These are phyloP conservation scores for Diarsia dahlii DNA, from an alignment of 2,888 invertebrate species.

Conservation along the genomic window DNA sequence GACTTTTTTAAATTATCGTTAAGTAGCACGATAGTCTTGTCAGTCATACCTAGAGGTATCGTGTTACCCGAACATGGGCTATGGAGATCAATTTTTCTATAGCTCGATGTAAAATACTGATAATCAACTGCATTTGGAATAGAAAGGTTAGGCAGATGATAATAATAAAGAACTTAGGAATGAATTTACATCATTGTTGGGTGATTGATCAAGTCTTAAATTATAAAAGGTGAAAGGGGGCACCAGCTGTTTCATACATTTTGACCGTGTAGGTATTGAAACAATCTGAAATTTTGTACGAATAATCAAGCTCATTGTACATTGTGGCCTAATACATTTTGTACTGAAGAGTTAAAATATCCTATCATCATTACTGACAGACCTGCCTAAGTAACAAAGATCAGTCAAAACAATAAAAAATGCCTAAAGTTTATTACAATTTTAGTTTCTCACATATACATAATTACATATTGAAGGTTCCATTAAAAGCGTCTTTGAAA, in stretches of 20 bases:
- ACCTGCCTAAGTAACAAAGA: conserved; percentile 17
- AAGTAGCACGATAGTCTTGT: no score
- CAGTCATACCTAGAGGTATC: neutral
- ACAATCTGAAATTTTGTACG: no score
- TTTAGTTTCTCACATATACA: neutral
- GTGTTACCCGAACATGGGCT: neutral
- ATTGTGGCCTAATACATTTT: no score
- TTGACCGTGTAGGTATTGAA: no score
- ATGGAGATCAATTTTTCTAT: no score
- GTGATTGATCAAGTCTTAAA: no score
- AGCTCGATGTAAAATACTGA: no score
- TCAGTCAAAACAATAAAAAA: neutral
- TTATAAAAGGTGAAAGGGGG: no score
- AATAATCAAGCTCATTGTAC: no score
- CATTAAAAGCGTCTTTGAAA: conserved; percentile 21
- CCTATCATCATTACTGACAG: no score
- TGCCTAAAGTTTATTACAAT: neutral
- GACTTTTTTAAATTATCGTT: neutral
- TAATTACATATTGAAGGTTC: neutral
- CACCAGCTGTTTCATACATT: no score
- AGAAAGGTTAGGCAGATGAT: neutral
- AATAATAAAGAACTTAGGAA: neutral
- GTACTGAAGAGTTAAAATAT: conserved; percentile 1
- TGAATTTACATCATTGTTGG: no score
- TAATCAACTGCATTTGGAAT: neutral